Base-by-base conservation (phyloP, 2,797 vertebrate species). In the Pempheris klunzingeri region DNA sequence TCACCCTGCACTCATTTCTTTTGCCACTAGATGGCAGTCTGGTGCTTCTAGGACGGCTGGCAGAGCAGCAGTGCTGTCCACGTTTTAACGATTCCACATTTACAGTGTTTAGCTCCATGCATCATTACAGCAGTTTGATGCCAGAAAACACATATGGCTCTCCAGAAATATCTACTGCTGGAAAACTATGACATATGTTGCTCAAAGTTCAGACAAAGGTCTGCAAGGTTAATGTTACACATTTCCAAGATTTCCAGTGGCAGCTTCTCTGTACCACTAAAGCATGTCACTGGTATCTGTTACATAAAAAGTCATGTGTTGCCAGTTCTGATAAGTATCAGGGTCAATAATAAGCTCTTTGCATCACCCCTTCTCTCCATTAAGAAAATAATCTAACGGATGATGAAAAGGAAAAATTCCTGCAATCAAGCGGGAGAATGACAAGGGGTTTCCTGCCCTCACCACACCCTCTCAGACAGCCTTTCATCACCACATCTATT, bases 1-100 rank as follows among this genome's bases (percentile, higher is more conserved):
- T n/a, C n/a, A n/a, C n/a, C n/a, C n/a, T 55, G 20, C 14, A 68
- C 32, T 50, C 1, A 65, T 28, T 62, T 0, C 1, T 47, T 64
- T 58, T 4, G 7, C 89, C 94, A 93, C 90, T 77, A 85, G 92
- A 80, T 90, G 91, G 87, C 89, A 74, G 70, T 66, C 24, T 81
- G 30, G 63, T 55, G 59, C 71, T 72, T 63, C 44, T 43, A 43
- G 66, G 10, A 44, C 1, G 32, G 47, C 18, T 5, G 32, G 53
- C 8, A 17, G 13, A 34, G 43, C n/a, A 13, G 36, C 52, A 30
- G 30, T 10, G 38, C 4, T 39, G 30, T 71, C n/a, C 17, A 54
- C 30, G 73, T 67, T 70, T 65, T 22, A 44, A 50, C 14, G 59
- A 44, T 53, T 71, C 53, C 24, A 62, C 55, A 59, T 22, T 60